Evolutionary conservation across 2,113 vertebrate genomes (phyloP).

Genomic region (Corythaeola cristata): DNA sequence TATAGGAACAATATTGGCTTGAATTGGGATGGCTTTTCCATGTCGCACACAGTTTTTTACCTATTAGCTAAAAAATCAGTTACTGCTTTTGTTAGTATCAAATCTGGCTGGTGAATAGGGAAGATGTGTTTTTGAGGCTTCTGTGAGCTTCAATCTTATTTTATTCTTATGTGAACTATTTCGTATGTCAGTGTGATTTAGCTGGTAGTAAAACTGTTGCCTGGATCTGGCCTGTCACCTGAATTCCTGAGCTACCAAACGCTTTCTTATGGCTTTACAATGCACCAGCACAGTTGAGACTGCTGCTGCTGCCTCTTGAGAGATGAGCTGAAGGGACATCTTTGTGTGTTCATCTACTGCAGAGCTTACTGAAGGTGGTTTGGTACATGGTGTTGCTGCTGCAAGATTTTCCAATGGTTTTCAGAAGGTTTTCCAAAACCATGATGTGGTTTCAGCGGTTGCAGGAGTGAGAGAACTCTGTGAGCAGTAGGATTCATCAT

Average conservation of each 20-base stretch:
- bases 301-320: background rate
- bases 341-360: background rate
- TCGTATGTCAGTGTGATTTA: background rate
- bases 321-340: background rate
- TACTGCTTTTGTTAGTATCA: background rate
- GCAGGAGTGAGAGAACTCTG: background rate
- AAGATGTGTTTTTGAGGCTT: background rate
- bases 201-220: background rate
- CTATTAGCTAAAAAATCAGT: background rate
- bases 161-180: background rate
- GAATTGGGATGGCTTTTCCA: background rate
- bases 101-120: background rate
- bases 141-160: fast-evolving
- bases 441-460: background rate
- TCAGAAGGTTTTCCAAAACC: slow-evolving; percentile 17
- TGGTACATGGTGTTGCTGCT: background rate
- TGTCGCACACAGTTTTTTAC: background rate
- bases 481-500: background rate
- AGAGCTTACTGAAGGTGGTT: background rate
- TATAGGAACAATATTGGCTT: background rate
- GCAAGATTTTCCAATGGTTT: slow-evolving; percentile 9
- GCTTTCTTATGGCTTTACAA: background rate
- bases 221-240: background rate
- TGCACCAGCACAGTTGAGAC: background rate
- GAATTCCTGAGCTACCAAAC: background rate